phyloP scores from a whole-genome alignment of 1,140 invertebrate species.

The Popillia japonica region DNA sequence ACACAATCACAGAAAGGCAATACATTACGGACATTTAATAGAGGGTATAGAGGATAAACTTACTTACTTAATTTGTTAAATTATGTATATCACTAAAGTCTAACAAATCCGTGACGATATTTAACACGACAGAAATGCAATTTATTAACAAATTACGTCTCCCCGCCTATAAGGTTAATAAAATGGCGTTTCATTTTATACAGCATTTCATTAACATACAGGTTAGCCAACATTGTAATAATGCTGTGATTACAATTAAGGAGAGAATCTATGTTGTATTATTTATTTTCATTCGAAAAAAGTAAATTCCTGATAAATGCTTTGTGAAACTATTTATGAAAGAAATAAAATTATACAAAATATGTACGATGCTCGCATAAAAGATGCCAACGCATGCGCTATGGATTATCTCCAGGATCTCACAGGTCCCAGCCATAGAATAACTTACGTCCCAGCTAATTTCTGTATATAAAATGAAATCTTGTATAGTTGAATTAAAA shows the following conservation, averaged over 20 bases:
- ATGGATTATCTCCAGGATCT: no score
- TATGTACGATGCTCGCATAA: not conserved
- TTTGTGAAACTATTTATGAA: not conserved
- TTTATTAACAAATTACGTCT: conserved; percentile 50
- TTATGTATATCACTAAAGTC: not conserved
- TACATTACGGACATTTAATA: not conserved
- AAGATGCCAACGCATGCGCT: not conserved
- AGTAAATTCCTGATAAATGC: not conserved
- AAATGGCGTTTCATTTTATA: conserved; percentile 63
- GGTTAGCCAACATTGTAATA: conserved; percentile 38
- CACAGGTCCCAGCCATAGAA: no score
- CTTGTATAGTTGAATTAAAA: no score
- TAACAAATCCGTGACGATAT: not conserved
- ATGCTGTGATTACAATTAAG: conserved; percentile 18
- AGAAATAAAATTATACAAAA: conserved; percentile 17
- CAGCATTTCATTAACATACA: conserved; percentile 35
- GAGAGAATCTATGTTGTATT: not conserved
- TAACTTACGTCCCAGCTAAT: no score
- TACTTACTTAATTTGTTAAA: conserved; percentile 23
- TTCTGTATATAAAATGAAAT: no score
- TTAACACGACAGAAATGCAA: conserved; percentile 18
- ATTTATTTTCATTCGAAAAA: not conserved
- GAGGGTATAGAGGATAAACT: not conserved
- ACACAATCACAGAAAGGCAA: not conserved
- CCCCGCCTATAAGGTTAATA: conserved; percentile 65